These are phyloP conservation scores for Typhlichthys subterraneus DNA, from an alignment of 2,797 vertebrate genomes.

Conservation along the genomic window DNA sequence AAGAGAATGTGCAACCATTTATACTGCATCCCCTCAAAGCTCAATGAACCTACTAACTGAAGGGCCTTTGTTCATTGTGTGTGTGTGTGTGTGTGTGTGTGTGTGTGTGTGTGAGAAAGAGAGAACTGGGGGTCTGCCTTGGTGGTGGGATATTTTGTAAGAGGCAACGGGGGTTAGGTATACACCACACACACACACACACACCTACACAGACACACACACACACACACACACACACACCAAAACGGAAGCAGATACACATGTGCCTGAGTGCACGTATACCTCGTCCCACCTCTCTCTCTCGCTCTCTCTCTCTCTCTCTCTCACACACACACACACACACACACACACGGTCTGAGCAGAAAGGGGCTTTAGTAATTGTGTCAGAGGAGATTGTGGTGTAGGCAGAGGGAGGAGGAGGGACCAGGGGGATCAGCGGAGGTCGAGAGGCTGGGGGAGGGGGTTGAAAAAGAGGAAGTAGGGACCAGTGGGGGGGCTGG, in stretches of 20 bases:
- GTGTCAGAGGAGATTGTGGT: constrained; percentile 59
- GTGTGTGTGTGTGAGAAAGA: constrained; percentile 4
- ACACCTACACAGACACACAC: constrained; percentile 34
- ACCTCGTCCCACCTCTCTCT: too few species aligned
- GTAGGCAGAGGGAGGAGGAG: constrained; percentile 36
- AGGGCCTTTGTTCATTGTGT: constrained; percentile 62
- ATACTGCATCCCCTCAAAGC: constrained; percentile 47
- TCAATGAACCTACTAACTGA: constrained; percentile 52
- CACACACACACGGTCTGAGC: not conserved
- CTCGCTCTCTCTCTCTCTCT: not conserved
- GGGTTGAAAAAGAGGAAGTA: constrained; percentile 43
- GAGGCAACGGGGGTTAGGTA: constrained; percentile 3
- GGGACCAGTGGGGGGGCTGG: constrained; percentile 53
- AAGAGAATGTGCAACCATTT: constrained; percentile 60
- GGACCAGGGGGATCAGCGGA: constrained; percentile 12
- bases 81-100: constrained; percentile 44
- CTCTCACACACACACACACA: not conserved
- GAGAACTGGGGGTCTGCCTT: constrained; percentile 50
- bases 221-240: constrained; percentile 25
- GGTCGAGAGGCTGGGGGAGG: not conserved
- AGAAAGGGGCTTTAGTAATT: not conserved
- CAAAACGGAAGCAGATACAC: constrained; percentile 15
- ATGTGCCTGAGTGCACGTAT: constrained; percentile 9
- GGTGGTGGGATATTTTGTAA: constrained; percentile 5
- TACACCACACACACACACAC: constrained; percentile 8